Base-by-base conservation (phyloP, 2,888 invertebrate species). In the Zaprionus obscuricornis region DNA sequence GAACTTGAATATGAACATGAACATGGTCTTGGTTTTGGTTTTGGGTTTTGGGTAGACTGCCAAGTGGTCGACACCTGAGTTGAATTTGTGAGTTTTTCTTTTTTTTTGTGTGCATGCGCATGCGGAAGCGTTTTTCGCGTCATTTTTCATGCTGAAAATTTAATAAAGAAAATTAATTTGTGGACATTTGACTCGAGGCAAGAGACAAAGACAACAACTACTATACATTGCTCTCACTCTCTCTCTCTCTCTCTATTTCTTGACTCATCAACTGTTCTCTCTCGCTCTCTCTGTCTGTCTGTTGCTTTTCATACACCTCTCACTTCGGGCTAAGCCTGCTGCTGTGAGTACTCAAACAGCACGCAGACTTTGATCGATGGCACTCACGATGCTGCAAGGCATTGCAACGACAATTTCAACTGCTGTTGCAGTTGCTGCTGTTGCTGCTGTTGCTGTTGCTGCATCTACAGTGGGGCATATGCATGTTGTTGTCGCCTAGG, bases 71-170 rank as follows among this genome's bases (percentile, higher is more conserved):
- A 76, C 79, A 79, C 83, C 83, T 79, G 77, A 78, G 77, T 81
- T 73, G 52, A 71, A 69, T 64, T 54, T 59, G 36, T 33, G 22
- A 24, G n/a, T 56, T 47, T 42, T 46, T 50, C 46, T 54, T n/a
- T n/a, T n/a, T n/a, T n/a, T n/a, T n/a, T n/a, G n/a, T n/a, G n/a
- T n/a, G 27, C 45, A 45, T 68, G 83, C 79, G 72, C 81, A 83
- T 74, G 82, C 82, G 82, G 84, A 83, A 83, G 82, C 82, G 84
- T 84, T 83, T 82, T 75, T 75, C 75, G 78, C 84, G 84, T 82
- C 84, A 82, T 83, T 84, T 84, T 84, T 84, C 82, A 84, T 82
- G 81, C 81, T 84, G 82, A 84, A n/a, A 84, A 83, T 81, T 83
- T 83, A 83, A 83, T 83, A 83, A 83, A 83, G 79, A 83, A 84